Percentiles rank a stretch among this genome's conserved stretches.
Evolutionary conservation across 1,140 invertebrate species (phyloP).

Genomic region (Ganaspis sp.): DNA sequence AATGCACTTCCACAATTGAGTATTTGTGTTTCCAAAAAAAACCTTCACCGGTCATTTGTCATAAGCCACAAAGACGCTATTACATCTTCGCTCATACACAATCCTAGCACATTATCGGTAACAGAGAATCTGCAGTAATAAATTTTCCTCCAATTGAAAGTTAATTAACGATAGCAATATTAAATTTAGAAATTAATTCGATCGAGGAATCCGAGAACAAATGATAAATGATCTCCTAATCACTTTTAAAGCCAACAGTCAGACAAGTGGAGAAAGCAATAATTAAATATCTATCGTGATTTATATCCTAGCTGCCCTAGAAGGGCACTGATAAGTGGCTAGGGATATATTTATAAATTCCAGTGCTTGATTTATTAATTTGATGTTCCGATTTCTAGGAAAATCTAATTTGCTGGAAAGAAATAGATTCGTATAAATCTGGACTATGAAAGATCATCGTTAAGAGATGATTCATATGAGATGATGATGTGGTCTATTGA

Average conservation of each 20-base stretch:
- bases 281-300: slow-evolving; percentile 1
- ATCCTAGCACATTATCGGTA: background rate
- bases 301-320: background rate
- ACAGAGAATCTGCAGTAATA: slow-evolving; percentile 2
- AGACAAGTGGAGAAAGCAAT: slow-evolving; percentile 5
- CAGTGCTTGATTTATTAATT: background rate
- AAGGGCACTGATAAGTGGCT: background rate
- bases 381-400: slow-evolving; percentile 3
- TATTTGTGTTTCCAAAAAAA: background rate
- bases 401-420: background rate
- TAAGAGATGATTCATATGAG: no score
- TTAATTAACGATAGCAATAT: slow-evolving; percentile 23
- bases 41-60: background rate
- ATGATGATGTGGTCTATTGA: background rate
- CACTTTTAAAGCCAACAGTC: slow-evolving; percentile 1
- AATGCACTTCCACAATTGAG: slow-evolving; percentile 22
- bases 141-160: background rate
- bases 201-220: background rate
- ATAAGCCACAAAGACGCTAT: background rate
- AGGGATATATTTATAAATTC: background rate
- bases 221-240: background rate
- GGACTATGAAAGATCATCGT: background rate
- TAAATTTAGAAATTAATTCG: background rate
- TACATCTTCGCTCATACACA: background rate
- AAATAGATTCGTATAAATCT: slow-evolving; percentile 11